Conservation (phyloP, 2,888 invertebrate genomes). For the Prosopocoilus inquinatus region DNA sequence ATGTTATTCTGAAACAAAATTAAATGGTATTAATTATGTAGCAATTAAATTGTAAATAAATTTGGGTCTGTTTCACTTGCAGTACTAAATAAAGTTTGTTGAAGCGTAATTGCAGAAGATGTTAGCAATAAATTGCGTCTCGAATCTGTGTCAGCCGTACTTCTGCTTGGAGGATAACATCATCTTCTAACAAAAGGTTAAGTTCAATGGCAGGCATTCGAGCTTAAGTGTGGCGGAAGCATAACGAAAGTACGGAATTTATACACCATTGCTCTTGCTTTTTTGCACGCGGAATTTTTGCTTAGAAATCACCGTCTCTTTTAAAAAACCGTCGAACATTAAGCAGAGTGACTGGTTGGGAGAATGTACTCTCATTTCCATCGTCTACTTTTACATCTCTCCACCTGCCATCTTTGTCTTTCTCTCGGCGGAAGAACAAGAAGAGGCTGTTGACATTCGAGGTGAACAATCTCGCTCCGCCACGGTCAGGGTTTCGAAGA, state of each 20-base stretch:
- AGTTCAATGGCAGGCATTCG: neutral
- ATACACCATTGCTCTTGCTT: too few species aligned
- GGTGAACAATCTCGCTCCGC: constrained; percentile 6
- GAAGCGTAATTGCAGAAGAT: too few species aligned
- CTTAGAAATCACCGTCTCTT: neutral
- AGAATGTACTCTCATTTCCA: constrained; percentile 18
- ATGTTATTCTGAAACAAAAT: too few species aligned
- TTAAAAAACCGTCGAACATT: neutral
- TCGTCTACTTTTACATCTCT: constrained; percentile 10
- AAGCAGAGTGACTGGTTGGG: constrained; percentile 1
- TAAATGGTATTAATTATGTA: too few species aligned
- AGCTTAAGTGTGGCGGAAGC: neutral
- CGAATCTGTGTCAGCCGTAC: too few species aligned
- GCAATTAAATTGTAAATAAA: too few species aligned
- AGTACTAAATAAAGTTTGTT: too few species aligned
- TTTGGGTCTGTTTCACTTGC: too few species aligned
- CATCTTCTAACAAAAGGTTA: neutral
- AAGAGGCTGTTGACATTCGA: constrained; percentile 1
- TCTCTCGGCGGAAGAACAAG: neutral
- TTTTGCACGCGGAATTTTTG: neutral
- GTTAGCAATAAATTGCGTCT: too few species aligned
- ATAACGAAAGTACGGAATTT: too few species aligned
- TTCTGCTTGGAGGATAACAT: too few species aligned
- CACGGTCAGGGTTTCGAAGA: constrained; percentile 34
- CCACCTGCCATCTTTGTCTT: neutral